Evolutionary conservation across 2,797 vertebrate genomes (phyloP), one percentile per base, ranked within the genome.

Genomic region (Intellagama lesueurii): DNA sequence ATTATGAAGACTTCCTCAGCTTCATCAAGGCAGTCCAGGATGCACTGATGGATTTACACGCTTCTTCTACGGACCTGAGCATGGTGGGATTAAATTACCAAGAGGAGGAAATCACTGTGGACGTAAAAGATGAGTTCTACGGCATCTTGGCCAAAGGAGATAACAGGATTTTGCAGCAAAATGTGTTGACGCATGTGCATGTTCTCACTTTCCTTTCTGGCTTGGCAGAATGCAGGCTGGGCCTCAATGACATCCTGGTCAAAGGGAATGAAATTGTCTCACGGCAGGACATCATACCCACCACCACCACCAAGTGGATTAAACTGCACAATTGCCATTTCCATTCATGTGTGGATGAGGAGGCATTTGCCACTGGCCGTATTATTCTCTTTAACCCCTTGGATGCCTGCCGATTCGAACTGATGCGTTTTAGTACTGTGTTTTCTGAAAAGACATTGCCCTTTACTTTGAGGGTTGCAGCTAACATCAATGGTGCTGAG

Each of bases 231-330:
- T 98, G 98, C 91, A 97, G 96, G 68, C 83, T 98, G 64, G 98
- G 98, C 83, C 97, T 98, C 92, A 98, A 98, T 0, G 98, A 98
- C 44, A 52, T 98, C 80, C 97, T 97, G 24, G 90, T 98, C 90
- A 98, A 98, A 96, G 98, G 98, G 60, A 98, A 98, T 35, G 98
- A 98, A 93, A 96, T 98, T 3, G 98, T 98, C 66, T 97, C 97
- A 16, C 96, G 98, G 83, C 98, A 98, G 69, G 98, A 98, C 95
- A 98, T 98, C 90, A 97, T 98, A 95, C 98, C 98, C 70, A 98
- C 97, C 93, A 98, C 97, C 82, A 98, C 98, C 79, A 97, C 97
- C 3, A 98, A 98, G 94, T 98, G 98, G 98, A 98, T 98, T 92
- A 97, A 96, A 83, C 96, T 98, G 40, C 94, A 96, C 2, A 95